Base-by-base conservation (phyloP, 2,113 vertebrate genomes). In the Beaufortia kweichowensis region DNA sequence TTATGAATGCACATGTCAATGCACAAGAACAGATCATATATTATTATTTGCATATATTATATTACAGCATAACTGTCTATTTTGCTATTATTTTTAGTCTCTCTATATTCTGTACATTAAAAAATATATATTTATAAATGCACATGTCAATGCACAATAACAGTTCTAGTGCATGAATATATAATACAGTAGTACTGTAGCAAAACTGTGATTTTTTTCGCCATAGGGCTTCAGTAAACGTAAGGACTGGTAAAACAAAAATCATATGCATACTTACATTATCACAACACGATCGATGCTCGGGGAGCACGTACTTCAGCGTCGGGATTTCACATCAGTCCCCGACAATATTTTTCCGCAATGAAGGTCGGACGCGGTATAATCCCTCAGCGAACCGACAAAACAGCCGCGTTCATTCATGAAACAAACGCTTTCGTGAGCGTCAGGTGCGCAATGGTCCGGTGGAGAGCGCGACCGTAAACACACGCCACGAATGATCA, bases 321-420 rank as follows among this genome's bases (percentile, higher is more conserved):
- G 72, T 84, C 78, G 83, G 87, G 85, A 79, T 57, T 87, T 84
- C 84, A 79, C 90, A 89, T 89, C 87, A 82, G 85, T 84, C 88
- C 85, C 87, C 88, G 87, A 83, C 83, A 78, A 71, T n/a, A 8
- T 9, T 89, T 89, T 89, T 91, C 91, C 90, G 91, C 92, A 93
- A 87, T 85, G 90, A 91, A 87, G 86, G 86, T 85, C 88, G 88
- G 86, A 78, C 87, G 53, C 56, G 39, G 17, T 60, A 31, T 39
- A 46, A 74, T 46, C 71, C 68, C 33, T 59, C 53, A 56, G 68
- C 53, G 14, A 8, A 41, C 19, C 15, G 48, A 59, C 57, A 71
- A 71, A 28, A 2, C 50, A 21, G 57, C 31, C 71, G 10, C 87
- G 84, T 82, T 90, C 91, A 92, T 90, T 91, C 89, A 90, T 82